phyloP scores from a whole-genome alignment of 2,888 invertebrate species.

The Tachina lurida region DNA sequence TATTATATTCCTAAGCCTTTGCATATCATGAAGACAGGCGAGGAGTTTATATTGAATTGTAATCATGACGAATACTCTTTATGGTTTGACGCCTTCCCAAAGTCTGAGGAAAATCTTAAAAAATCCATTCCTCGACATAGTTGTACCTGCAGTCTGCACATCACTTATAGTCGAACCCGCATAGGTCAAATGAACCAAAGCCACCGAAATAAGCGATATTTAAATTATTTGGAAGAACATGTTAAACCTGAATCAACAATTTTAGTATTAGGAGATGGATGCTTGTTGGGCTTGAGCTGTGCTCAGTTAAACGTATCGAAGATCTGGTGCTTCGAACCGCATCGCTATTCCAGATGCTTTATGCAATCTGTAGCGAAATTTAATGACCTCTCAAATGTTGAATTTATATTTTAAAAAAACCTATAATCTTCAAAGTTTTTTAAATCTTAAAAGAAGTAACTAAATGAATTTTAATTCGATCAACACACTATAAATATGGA shows the following conservation, averaged over 20 bases:
- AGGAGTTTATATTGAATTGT: conserved; percentile 87
- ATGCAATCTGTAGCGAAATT: conserved; percentile 86
- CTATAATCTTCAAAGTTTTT: too few relatives aligned
- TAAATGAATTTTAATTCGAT: too few relatives aligned
- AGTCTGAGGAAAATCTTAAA: conserved; percentile 72
- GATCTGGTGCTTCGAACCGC: conserved; percentile 88
- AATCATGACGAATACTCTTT: conserved; percentile 97
- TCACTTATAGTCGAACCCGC: conserved; percentile 90
- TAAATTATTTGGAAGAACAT: conserved; percentile 86
- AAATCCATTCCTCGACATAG: conserved; percentile 84
- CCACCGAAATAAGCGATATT: conserved; percentile 86
- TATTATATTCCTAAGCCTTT: conserved; percentile 91
- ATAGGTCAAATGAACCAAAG: conserved; percentile 93
- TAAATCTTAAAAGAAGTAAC: too few relatives aligned
- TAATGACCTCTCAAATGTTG: conserved; percentile 87
- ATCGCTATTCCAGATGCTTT: conserved; percentile 86
- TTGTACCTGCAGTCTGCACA: conserved; percentile 92
- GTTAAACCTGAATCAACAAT: conserved; percentile 86
- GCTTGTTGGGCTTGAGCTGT: conserved; percentile 89
- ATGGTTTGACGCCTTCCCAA: conserved; percentile 89
- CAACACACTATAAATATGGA: too few relatives aligned
- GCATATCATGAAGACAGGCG: conserved; percentile 83
- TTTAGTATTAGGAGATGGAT: conserved; percentile 92
- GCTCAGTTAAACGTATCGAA: conserved; percentile 89
- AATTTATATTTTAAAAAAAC: too few relatives aligned